These are phyloP conservation scores for Pristionchus exspectatus DNA, from an alignment of 2,888 invertebrate genomes.

Conservation along the genomic window DNA sequence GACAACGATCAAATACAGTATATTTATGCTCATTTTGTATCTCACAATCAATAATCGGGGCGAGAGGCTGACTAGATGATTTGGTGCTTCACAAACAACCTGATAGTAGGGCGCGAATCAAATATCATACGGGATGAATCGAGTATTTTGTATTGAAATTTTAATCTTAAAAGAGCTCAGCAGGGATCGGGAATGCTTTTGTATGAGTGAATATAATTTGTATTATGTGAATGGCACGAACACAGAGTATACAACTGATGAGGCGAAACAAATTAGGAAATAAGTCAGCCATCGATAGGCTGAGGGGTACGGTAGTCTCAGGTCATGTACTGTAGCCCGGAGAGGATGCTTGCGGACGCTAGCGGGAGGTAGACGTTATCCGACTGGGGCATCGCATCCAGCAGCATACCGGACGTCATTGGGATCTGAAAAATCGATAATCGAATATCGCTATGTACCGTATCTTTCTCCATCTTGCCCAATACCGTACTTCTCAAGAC, in stretches of 20 bases:
- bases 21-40: background rate
- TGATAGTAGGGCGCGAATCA: slow-evolving; percentile 16
- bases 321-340: slow-evolving; percentile 53
- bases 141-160: background rate
- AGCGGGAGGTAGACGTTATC: slow-evolving; percentile 50
- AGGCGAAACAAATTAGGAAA: background rate
- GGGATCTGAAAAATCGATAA: background rate
- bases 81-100: slow-evolving; percentile 28
- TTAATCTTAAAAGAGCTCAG: too few species aligned
- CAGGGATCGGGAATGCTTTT: slow-evolving; percentile 3
- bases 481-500: background rate
- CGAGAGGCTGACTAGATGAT: background rate
- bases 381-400: background rate
- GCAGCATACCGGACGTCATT: background rate
- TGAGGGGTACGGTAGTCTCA: background rate
- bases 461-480: background rate
- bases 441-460: background rate
- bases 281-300: slow-evolving; percentile 1
- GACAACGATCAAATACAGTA: background rate
- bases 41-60: background rate
- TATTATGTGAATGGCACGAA: slow-evolving; percentile 27
- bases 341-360: slow-evolving; percentile 13
- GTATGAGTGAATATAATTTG: slow-evolving; percentile 2
- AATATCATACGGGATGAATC: background rate
- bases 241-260: background rate